Evolutionary conservation across 2,888 invertebrate genomes (phyloP).

Genomic region (Ferdinandea cuprea): DNA sequence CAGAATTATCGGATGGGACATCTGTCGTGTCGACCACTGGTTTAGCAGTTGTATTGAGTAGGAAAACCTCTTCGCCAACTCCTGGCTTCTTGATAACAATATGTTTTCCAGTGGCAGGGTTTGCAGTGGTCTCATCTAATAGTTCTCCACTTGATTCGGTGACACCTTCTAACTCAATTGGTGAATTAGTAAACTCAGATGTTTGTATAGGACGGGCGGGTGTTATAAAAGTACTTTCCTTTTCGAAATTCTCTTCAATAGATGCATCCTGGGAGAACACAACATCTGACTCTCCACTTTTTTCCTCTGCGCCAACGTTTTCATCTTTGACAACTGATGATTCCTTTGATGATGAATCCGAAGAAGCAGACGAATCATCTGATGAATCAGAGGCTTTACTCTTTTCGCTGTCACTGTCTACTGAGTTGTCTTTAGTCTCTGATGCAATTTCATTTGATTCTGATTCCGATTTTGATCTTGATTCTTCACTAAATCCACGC

Average conservation of each 20-base stretch:
- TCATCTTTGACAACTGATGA: conserved; percentile 4
- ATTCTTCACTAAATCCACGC: conserved; percentile 38
- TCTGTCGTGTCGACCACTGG: not conserved
- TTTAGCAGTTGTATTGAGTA: not conserved
- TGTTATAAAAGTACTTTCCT: not conserved
- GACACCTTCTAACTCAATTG: not conserved
- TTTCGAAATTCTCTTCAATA: conserved; percentile 22
- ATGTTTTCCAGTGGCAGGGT: conserved; percentile 22
- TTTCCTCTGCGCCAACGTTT: conserved; percentile 74
- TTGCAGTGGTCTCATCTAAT: not conserved
- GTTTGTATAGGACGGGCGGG: too few species aligned
- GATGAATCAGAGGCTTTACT: conserved; percentile 31
- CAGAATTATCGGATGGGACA: not conserved
- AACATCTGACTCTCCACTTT: conserved; percentile 50
- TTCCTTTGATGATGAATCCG: conserved; percentile 18
- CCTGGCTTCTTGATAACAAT: conserved; percentile 29
- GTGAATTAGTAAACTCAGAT: not conserved
- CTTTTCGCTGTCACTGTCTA: conserved; percentile 5
- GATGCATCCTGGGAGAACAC: conserved; percentile 22
- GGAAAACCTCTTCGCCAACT: conserved; percentile 9
- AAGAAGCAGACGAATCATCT: conserved; percentile 38
- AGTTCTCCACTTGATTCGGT: conserved; percentile 28
- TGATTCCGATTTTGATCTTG: conserved; percentile 16
- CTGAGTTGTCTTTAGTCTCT: not conserved
- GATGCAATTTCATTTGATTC: conserved; percentile 9